Percentiles rank a stretch among this genome's conserved stretches.
Conservation (phyloP, 2,797 vertebrate species). For the Echeneis naucrates region DNA sequence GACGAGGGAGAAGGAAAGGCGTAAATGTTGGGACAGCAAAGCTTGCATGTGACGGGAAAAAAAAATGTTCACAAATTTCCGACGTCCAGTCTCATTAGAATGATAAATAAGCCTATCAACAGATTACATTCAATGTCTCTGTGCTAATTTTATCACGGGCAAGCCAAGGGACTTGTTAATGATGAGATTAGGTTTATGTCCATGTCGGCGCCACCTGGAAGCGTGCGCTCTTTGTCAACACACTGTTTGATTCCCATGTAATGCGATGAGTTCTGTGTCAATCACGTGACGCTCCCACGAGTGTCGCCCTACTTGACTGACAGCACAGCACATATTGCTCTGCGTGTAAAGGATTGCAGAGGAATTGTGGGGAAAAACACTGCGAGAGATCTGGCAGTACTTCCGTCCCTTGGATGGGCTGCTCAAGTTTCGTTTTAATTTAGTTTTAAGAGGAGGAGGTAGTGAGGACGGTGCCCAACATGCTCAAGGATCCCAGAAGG, state of each 20-base stretch:
- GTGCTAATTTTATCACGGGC: conserved; percentile 60
- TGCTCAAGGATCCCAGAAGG: conserved; percentile 7
- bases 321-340: conserved; percentile 56
- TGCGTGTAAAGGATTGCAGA: conserved; percentile 47
- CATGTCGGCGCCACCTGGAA: conserved; percentile 55
- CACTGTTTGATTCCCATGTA: conserved; percentile 46
- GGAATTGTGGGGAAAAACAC: conserved; percentile 38
- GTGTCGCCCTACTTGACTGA: conserved; percentile 67
- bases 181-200: conserved; percentile 63
- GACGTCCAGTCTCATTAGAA: conserved; percentile 59
- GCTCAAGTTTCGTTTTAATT: conserved; percentile 32
- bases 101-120: conserved; percentile 70
- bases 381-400: conserved; percentile 44
- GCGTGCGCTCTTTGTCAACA: conserved; percentile 49
- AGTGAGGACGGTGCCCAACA: conserved; percentile 1
- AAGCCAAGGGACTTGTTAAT: conserved; percentile 56
- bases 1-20: conserved; percentile 9
- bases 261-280: conserved; percentile 63
- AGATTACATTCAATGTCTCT: conserved; percentile 64
- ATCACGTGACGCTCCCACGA: conserved; percentile 32
- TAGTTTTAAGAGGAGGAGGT: conserved; percentile 23
- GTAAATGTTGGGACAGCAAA: conserved; percentile 20
- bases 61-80: conserved; percentile 36
- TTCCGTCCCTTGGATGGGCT: conserved; percentile 39
- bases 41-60: conserved; percentile 14